Evolutionary conservation across 2,888 invertebrate species (phyloP), one percentile per base, ranked within the genome.

Genomic region (Flabesymbios commensalis): DNA sequence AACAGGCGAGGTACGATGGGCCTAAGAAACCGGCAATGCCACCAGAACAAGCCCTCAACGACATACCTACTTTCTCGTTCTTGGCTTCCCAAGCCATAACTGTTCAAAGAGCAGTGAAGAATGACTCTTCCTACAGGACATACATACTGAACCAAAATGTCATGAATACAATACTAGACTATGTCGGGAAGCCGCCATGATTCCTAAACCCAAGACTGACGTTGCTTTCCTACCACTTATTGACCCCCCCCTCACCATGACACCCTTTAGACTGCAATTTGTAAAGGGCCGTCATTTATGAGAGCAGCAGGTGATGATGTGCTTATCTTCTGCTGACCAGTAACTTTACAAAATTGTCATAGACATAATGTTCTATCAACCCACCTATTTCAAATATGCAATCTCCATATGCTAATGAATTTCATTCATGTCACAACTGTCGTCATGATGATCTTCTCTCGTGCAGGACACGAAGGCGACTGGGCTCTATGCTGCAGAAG

Each of bases 251-350:
- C 47, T 54, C 26, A 56, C 56, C 56, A 24, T 17, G 56, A 56
- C 53, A 56, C 56, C 22, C 26, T 48, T 17, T 55, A 56, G 7
- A 56, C 47, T 17, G 41, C 47, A 17, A 56, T 56, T 54, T 52
- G n/a, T 7, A 56, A 54, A 17, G 56, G 45, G 54, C 28, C 54
- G 56, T 19, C 26, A 17, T 17, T 56, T 56, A 22, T 54, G 4
- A 22, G 31, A 56, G 56, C 22, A 56, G 56, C 29, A 14, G 29
- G 29, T 49, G 28, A 49, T 5, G 49, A 49, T 10, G 24, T 26
- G 10, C 29, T 28, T 10, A 29, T 49, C 24, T 26, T 49, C 24
- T 26, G 49, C 49, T 26, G 49, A 49, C 10, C 49, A 49, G 49
- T 29, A 49, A 19, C 24, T 49, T 29, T 49, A 49, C 49, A 19